phyloP scores from a whole-genome alignment of 2,113 vertebrate genomes.

The Tonatia bakeri region DNA sequence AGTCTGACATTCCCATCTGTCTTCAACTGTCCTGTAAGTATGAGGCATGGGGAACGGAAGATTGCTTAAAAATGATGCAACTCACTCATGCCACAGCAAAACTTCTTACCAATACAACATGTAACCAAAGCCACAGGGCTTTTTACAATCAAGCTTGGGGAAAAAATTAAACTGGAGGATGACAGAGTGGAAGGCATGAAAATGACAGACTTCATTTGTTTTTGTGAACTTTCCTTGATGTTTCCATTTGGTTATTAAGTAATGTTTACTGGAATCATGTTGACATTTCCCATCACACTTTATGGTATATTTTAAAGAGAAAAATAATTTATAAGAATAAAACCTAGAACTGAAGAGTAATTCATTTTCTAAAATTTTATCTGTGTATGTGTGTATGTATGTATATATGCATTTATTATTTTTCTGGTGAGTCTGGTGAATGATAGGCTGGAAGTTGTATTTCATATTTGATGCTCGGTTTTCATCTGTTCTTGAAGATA shows the following conservation, averaged over 20 bases:
- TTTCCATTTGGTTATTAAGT: background rate
- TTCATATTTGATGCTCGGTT: background rate
- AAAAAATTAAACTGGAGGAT: background rate
- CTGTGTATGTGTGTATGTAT: background rate
- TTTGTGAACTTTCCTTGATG: background rate
- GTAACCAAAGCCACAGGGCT: background rate
- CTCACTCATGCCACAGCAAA: background rate
- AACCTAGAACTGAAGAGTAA: background rate
- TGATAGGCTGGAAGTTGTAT: background rate
- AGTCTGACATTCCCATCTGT: conserved; percentile 47
- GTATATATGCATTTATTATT: background rate
- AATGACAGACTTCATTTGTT: background rate
- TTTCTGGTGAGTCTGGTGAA: background rate
- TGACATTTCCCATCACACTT: background rate
- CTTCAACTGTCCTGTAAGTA: conserved; percentile 3
- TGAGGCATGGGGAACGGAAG: background rate
- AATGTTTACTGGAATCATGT: background rate
- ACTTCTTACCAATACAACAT: background rate
- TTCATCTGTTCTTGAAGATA: background rate
- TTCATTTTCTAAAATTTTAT: background rate
- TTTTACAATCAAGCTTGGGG: background rate
- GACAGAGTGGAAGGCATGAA: background rate
- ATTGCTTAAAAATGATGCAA: background rate
- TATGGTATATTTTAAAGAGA: background rate
- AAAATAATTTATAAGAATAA: background rate